Evolutionary conservation across 2,888 invertebrate genomes (phyloP).

Genomic region (Lasioglossum malachurum): DNA sequence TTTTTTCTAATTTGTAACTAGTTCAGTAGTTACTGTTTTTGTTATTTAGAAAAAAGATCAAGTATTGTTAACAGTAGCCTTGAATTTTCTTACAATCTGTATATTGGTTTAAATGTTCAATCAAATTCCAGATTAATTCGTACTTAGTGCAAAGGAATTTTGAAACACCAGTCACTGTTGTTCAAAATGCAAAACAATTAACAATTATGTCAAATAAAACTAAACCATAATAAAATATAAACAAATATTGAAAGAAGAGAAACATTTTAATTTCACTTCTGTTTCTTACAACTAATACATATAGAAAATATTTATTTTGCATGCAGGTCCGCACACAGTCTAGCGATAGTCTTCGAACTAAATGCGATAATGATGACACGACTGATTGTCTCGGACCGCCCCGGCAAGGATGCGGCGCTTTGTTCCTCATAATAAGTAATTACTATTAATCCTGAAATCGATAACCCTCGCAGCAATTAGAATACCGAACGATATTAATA

Average conservation of each 20-base stretch:
- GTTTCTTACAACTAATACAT: not conserved
- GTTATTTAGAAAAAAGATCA: not conserved
- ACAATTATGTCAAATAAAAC: not conserved
- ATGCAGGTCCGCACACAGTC: not conserved
- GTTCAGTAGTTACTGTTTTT: not conserved
- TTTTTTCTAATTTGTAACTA: not conserved
- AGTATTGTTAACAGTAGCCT: no score
- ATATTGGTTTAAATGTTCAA: no score
- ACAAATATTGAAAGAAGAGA: no score
- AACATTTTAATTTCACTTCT: no score
- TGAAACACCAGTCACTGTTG: no score
- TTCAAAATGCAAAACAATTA: no score
- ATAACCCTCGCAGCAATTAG: conserved; percentile 63
- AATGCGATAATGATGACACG: not conserved
- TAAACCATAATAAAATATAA: no score
- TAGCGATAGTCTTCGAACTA: not conserved
- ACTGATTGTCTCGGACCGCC: not conserved
- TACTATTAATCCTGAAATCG: conserved; percentile 66
- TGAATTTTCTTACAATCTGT: no score
- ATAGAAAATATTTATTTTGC: not conserved
- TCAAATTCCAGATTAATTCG: no score
- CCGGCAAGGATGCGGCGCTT: conserved; percentile 30
- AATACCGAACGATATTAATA: conserved; percentile 65
- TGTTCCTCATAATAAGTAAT: conserved; percentile 54
- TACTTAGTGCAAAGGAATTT: no score